Evolutionary conservation across 2,113 vertebrate genomes (phyloP).

Genomic region (Oryzias curvinotus): DNA sequence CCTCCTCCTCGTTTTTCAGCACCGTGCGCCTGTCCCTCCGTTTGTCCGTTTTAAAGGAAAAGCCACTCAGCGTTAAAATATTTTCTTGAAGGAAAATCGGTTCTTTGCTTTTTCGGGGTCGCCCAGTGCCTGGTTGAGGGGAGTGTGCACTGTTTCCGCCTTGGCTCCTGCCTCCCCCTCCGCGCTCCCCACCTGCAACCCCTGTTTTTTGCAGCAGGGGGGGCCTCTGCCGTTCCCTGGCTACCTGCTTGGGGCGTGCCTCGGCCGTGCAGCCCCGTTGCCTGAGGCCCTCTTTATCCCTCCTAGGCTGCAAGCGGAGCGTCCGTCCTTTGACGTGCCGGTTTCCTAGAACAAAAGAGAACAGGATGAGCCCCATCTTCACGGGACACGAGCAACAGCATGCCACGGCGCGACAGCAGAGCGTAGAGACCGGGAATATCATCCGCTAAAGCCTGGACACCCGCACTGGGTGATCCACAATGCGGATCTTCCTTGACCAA

Average conservation of each 20-base stretch:
- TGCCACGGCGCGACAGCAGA: too few species aligned
- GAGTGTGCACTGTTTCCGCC: constrained; percentile 73
- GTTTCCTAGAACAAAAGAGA: constrained; percentile 81
- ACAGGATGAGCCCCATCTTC: too few species aligned
- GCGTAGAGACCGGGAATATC: too few species aligned
- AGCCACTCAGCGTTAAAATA: constrained; percentile 96
- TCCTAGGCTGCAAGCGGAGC: constrained; percentile 83
- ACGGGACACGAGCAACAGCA: too few species aligned
- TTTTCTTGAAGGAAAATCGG: constrained; percentile 96
- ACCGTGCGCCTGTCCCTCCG: constrained; percentile 86
- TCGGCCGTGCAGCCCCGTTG: constrained; percentile 87
- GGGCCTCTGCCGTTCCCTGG: constrained; percentile 55
- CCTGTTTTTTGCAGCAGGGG: constrained; percentile 61
- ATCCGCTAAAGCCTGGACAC: too few species aligned
- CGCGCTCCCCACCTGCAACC: constrained; percentile 56
- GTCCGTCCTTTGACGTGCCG: constrained; percentile 86
- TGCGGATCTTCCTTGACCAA: too few species aligned
- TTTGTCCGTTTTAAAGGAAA: constrained; percentile 97
- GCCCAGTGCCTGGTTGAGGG: constrained; percentile 85
- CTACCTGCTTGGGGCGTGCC: constrained; percentile 76
- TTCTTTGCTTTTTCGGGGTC: constrained; percentile 99
- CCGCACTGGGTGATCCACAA: too few species aligned
- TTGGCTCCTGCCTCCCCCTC: constrained; percentile 81
- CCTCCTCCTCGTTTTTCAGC: constrained; percentile 80
- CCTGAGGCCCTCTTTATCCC: constrained; percentile 84